Evolutionary conservation across 2,113 vertebrate species (phyloP).

Genomic region (Larimichthys crocea): DNA sequence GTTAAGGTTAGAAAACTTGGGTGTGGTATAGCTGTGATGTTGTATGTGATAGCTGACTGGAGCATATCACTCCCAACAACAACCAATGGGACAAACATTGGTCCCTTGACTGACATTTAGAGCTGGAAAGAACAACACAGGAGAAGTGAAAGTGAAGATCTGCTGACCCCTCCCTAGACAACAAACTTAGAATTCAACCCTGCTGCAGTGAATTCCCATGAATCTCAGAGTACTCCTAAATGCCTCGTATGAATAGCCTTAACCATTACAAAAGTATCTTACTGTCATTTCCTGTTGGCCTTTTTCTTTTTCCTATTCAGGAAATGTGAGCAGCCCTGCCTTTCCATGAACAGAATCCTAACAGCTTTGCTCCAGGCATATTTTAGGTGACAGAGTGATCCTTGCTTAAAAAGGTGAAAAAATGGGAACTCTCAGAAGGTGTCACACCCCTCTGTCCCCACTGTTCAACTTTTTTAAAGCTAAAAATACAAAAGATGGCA

Average conservation of each 20-base stretch:
- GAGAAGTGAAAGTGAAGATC: background rate
- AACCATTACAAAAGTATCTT: background rate
- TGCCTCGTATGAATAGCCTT: slow-evolving; percentile 2
- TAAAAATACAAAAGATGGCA: background rate
- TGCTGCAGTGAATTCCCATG: slow-evolving; percentile 16
- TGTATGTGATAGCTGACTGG: background rate
- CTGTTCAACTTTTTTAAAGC: background rate
- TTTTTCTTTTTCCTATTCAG: slow-evolving; percentile 19
- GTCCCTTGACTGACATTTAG: background rate
- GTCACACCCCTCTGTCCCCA: slow-evolving; percentile 6
- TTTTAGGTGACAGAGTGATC: background rate
- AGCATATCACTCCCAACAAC: no score
- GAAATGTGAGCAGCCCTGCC: slow-evolving; percentile 6
- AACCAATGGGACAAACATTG: no score
- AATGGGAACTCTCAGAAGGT: slow-evolving; percentile 14
- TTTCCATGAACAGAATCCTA: slow-evolving; percentile 20
- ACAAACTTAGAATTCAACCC: background rate
- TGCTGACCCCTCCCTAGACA: background rate
- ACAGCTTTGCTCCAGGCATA: slow-evolving; percentile 38
- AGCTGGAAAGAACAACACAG: background rate
- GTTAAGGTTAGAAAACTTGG: no score
- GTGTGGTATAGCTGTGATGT: no score
- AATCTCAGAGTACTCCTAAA: background rate
- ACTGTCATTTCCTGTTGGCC: slow-evolving; percentile 17
- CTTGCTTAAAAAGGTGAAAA: slow-evolving; percentile 20